A percentile compares a stretch with the other conserved stretches of the same genome.
phyloP scores from a whole-genome alignment of 2,888 invertebrate genomes.

The Synanthedon formicaeformis region DNA sequence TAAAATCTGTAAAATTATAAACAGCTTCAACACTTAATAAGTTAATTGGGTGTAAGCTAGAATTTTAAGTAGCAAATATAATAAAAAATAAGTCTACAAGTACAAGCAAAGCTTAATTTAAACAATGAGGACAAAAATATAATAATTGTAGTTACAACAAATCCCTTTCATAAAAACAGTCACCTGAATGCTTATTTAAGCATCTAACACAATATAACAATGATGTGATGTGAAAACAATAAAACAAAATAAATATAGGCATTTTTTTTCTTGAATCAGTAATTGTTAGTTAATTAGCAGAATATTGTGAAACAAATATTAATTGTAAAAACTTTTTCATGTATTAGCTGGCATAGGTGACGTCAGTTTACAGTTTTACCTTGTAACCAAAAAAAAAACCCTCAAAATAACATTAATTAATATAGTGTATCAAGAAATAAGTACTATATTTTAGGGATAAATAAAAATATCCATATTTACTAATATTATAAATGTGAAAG shows the following conservation, averaged over 20 bases:
- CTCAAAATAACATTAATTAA: no score
- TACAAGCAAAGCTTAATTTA: neutral
- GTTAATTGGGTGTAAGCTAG: constrained; percentile 9
- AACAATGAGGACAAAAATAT: neutral
- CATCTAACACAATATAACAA: constrained; percentile 21
- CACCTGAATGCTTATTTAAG: constrained; percentile 10
- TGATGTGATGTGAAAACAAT: constrained; percentile 14
- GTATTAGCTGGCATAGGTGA: no score
- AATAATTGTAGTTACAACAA: constrained; percentile 6
- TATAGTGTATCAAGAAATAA: no score
- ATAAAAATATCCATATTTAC: no score
- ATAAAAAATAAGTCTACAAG: neutral
- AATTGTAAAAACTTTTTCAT: no score
- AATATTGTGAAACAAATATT: no score
- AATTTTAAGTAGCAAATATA: constrained; percentile 14
- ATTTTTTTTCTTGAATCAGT: neutral
- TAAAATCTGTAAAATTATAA: no score
- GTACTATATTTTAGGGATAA: no score
- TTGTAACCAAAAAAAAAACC: no score
- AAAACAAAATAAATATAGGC: constrained; percentile 4
- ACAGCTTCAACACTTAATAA: neutral
- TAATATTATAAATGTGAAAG: no score
- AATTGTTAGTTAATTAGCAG: no score
- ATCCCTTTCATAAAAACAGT: constrained; percentile 13
- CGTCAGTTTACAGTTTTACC: no score